Percentiles rank a stretch among this genome's conserved stretches.
Evolutionary conservation across 1,140 invertebrate genomes (phyloP).

Genomic region (Drosophila repleta): DNA sequence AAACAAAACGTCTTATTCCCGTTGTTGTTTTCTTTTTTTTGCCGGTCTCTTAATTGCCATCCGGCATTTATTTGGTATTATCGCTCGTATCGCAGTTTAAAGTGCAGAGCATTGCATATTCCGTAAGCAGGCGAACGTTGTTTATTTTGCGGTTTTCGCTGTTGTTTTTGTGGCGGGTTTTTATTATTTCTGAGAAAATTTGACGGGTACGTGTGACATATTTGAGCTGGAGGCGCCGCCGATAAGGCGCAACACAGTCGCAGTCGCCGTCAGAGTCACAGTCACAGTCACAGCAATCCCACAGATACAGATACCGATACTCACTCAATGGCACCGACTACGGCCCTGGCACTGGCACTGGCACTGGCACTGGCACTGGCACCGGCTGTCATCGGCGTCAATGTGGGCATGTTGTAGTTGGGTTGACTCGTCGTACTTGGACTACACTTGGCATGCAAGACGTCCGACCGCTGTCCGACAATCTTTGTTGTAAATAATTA

Average conservation of each 20-base stretch:
- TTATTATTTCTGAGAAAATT: constrained; percentile 68
- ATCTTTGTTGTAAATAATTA: constrained; percentile 76
- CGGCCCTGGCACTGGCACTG: constrained; percentile 20
- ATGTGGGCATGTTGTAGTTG: constrained; percentile 41
- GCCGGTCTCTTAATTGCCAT: too few relatives aligned
- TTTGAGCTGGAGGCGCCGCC: constrained; percentile 75
- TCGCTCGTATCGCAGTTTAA: constrained; percentile 8
- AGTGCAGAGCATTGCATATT: constrained; percentile 32
- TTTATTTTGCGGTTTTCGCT: constrained; percentile 56
- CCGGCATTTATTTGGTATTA: too few relatives aligned
- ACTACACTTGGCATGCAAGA: neutral
- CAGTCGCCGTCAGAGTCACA: constrained; percentile 12
- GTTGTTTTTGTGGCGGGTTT: constrained; percentile 22
- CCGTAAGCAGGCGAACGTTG: constrained; percentile 17
- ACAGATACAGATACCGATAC: constrained; percentile 59
- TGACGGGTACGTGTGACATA: constrained; percentile 78
- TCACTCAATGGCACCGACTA: constrained; percentile 7
- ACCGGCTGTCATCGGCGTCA: constrained; percentile 3
- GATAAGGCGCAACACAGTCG: constrained; percentile 55
- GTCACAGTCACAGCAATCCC: constrained; percentile 56
- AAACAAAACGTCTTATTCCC: neutral
- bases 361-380: constrained; percentile 16
- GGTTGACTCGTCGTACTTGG: constrained; percentile 11
- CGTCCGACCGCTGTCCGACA: constrained; percentile 32
- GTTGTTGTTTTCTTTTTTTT: too few relatives aligned